These are phyloP conservation scores for Acrocephalus kingi DNA, from an alignment of 2,113 vertebrate species.

Conservation along the genomic window DNA sequence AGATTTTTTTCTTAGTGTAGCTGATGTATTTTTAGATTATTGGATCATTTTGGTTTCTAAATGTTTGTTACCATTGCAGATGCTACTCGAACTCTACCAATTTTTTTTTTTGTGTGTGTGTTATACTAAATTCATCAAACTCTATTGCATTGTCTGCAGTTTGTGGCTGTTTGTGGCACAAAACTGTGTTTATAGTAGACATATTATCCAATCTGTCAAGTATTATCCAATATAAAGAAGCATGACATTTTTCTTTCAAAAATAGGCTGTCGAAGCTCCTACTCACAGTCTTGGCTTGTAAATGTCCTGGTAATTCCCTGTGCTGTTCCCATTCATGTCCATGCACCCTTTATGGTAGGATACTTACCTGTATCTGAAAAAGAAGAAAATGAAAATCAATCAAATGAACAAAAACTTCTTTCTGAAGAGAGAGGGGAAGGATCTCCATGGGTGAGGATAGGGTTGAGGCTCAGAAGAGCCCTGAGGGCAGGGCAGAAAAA, in stretches of 20 bases:
- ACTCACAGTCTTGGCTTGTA: neutral
- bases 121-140: neutral
- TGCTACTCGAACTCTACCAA: neutral
- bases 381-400: neutral
- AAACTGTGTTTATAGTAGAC: neutral
- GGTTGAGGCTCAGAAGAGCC: neutral
- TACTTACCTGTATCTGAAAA: neutral
- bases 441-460: neutral
- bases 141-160: constrained; percentile 32
- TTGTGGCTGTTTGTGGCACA: constrained; percentile 13
- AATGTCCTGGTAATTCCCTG: neutral
- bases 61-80: constrained; percentile 13
- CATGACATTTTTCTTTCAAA: constrained; percentile 26
- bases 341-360: neutral
- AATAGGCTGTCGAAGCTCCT: neutral
- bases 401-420: neutral
- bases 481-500: neutral
- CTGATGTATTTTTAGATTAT: constrained; percentile 55
- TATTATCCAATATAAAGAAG: constrained; percentile 29
- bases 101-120: neutral
- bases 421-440: neutral
- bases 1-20: constrained; percentile 49
- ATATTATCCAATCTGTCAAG: constrained; percentile 39
- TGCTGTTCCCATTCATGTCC: neutral
- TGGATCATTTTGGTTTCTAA: constrained; percentile 27